These are phyloP conservation scores for Mystacornis crossleyi DNA, from an alignment of 2,113 vertebrate genomes.

Conservation along the genomic window DNA sequence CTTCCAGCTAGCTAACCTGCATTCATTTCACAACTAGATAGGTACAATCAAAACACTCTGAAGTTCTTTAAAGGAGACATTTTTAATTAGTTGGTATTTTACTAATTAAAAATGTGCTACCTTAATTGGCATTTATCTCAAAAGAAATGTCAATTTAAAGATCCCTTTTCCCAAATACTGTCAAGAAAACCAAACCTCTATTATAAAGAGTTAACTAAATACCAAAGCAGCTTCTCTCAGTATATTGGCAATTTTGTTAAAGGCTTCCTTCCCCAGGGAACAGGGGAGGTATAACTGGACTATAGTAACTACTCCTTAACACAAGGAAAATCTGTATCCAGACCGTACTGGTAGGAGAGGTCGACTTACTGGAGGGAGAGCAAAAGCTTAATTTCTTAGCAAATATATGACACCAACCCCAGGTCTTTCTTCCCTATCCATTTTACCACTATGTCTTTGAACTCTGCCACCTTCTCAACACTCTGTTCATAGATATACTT, in stretches of 20 bases:
- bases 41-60: not conserved
- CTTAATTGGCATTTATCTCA: not conserved
- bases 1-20: not conserved
- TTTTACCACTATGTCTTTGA: not conserved
- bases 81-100: not conserved
- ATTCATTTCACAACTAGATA: not conserved
- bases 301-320: not conserved
- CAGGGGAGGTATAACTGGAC: not conserved
- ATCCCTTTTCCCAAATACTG: not conserved
- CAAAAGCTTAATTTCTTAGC: not conserved
- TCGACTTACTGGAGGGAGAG: not conserved
- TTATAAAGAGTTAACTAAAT: not conserved
- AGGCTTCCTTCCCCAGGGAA: not conserved
- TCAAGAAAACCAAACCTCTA: accelerated
- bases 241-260: not conserved
- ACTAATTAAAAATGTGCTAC: not conserved
- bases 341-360: not conserved
- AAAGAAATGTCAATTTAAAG: not conserved
- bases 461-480: not conserved
- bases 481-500: not conserved
- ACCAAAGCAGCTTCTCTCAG: not conserved
- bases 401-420: not conserved
- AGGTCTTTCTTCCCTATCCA: not conserved
- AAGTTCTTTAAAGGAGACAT: not conserved
- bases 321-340: not conserved